phyloP scores from a whole-genome alignment of 2,888 invertebrate species.

The Melinopterus prodromus region DNA sequence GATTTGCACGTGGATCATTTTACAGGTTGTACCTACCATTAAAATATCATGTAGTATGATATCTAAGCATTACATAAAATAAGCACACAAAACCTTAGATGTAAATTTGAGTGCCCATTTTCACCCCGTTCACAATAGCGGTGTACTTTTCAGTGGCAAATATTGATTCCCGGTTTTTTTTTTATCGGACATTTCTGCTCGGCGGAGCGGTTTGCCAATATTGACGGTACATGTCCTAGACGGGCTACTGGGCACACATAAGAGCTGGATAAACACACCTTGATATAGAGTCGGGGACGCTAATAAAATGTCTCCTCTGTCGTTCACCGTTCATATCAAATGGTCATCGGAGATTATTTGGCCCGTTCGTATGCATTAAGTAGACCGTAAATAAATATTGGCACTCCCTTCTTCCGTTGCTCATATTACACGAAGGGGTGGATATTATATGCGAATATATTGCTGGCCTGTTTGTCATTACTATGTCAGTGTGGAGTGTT shows the following conservation, averaged over 20 bases:
- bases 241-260: background rate
- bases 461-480: background rate
- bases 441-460: background rate
- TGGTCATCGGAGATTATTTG: conserved; percentile 4
- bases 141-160: background rate
- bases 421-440: background rate
- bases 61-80: too few species aligned
- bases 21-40: too few species aligned
- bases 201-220: background rate
- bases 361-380: background rate
- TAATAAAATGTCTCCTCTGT: conserved; percentile 4
- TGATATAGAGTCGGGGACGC: background rate
- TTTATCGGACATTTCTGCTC: background rate
- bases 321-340: background rate
- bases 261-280: background rate
- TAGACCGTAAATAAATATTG: background rate
- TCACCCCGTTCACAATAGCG: too few species aligned
- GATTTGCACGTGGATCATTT: too few species aligned
- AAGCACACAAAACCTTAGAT: too few species aligned
- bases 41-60: too few species aligned
- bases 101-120: too few species aligned
- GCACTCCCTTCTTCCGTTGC: background rate
- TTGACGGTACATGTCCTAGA: background rate
- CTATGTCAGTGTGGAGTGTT: background rate
- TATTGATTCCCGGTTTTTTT: background rate